Base-by-base conservation (phyloP, 2,888 invertebrate species). In the Clanis bilineata region DNA sequence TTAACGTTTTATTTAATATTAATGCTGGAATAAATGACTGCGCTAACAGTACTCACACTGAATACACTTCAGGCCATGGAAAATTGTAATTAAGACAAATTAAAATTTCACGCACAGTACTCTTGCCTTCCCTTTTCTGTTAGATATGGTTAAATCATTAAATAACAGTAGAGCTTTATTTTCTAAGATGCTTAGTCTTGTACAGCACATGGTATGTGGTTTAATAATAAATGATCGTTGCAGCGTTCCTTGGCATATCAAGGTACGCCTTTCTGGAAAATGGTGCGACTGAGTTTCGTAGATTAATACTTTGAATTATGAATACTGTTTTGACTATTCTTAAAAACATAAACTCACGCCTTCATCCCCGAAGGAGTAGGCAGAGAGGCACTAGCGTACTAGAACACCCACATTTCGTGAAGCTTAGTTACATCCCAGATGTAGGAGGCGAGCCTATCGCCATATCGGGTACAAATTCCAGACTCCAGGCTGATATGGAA, bases 101-200 rank as follows among this genome's bases (percentile, higher is more conserved):
- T 51, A 32, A 47, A 25, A 51, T 32, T 32, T 51, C 18, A 18
- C 28, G 18, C 18, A 21, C 9, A 9, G 28, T 28, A 3, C 51
- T 51, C 18, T 3, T 18, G 15, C 18, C 18, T 10, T 18, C 28
- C 18, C n/a, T 32, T 32, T 51, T 41, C 41, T 18, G 41, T 7
- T 28, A 51, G 51, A 51, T 51, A 32, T 18, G 10, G 51, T 32
- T 51, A 10, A 51, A 51, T 51, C 28, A 51, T 51, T 32, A 21
- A 51, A 28, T 32, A 12, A 21, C 18, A 21, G 28, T 41, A 18
- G 18, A 32, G 10, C 51, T 32, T 4, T 15, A 25, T 51, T 28
- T 51, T 18, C n/a, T 28, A 21, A 32, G 41, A 41, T 41, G 18
- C 25, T 47, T 7, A 12, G 51, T 18, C 32, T 32, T 1, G 12